A percentile compares a stretch with the other conserved stretches of the same genome.
phyloP scores from a whole-genome alignment of 2,113 vertebrate genomes.

The Lates calcarifer region DNA sequence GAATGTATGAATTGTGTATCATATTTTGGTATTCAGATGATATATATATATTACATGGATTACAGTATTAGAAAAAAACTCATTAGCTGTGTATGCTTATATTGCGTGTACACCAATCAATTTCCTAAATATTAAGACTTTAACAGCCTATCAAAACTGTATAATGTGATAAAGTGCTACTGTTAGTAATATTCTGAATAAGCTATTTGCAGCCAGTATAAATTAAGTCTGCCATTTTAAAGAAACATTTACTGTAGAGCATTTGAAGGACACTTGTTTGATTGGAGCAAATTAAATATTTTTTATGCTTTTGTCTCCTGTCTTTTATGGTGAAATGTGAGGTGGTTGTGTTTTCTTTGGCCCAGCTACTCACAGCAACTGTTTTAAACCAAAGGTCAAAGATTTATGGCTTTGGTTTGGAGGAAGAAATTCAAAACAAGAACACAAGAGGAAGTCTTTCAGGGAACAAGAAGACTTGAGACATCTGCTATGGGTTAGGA shows the following conservation, averaged over 20 bases:
- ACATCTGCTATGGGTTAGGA: not conserved
- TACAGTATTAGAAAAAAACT: conserved; percentile 47
- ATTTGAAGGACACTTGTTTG: conserved; percentile 49
- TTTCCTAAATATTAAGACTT: conserved; percentile 62
- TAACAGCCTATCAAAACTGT: conserved; percentile 36
- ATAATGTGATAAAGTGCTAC: conserved; percentile 61
- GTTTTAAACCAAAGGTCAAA: conserved; percentile 31
- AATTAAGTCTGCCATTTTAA: conserved; percentile 49
- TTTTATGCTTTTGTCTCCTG: conserved; percentile 67
- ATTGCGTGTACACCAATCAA: conserved; percentile 37
- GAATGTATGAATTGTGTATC: conserved; percentile 64
- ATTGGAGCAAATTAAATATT: conserved; percentile 71
- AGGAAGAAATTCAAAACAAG: conserved; percentile 1
- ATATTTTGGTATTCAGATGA: conserved; percentile 59
- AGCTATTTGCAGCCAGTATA: conserved; percentile 43
- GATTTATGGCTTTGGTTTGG: conserved; percentile 29
- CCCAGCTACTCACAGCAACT: not conserved
- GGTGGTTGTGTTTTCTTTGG: not conserved
- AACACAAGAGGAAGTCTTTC: not conserved
- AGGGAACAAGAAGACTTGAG: not conserved
- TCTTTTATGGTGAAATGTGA: conserved; percentile 48
- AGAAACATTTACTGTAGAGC: conserved; percentile 46
- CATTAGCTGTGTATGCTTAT: conserved; percentile 52
- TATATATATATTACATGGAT: conserved; percentile 56
- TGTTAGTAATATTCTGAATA: conserved; percentile 52